Evolutionary conservation across 2,113 vertebrate genomes (phyloP).

Genomic region (Mormyrus iriodes): DNA sequence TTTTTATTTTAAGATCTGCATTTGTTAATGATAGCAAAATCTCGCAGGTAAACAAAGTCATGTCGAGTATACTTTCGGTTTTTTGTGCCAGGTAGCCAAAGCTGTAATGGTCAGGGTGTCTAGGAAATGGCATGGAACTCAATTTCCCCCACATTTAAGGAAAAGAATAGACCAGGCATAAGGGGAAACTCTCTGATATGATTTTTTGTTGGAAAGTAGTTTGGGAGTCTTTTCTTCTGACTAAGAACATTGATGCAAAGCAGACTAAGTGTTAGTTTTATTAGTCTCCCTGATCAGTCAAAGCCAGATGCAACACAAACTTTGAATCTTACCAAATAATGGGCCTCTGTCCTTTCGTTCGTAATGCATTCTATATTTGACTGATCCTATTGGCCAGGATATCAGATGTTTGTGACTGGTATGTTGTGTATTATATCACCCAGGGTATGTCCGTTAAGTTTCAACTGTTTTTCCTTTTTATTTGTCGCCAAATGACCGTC

Average conservation of each 20-base stretch:
- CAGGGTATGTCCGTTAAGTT: not conserved
- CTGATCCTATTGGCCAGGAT: not conserved
- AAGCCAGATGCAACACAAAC: not conserved
- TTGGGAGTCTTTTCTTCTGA: not conserved
- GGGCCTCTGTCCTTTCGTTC: not conserved
- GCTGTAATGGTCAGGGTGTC: not conserved
- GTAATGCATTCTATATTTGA: not conserved
- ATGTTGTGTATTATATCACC: not conserved
- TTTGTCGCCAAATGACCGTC: slow-evolving; percentile 19
- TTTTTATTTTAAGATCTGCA: not conserved
- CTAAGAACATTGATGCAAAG: not conserved
- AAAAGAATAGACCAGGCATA: not conserved
- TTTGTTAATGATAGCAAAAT: not conserved
- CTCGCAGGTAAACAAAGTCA: not conserved
- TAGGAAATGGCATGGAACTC: not conserved
- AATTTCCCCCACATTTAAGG: not conserved
- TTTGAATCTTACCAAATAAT: not conserved
- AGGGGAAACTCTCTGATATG: not conserved
- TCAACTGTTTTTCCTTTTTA: not conserved
- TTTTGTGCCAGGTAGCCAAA: not conserved
- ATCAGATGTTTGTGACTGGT: not conserved
- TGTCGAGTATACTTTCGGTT: not conserved
- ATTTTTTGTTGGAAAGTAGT: not conserved
- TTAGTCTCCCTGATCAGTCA: not conserved
- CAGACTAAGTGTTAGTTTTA: not conserved